Conservation (phyloP, 2,113 vertebrate genomes). For the Peromyscus leucopus region DNA sequence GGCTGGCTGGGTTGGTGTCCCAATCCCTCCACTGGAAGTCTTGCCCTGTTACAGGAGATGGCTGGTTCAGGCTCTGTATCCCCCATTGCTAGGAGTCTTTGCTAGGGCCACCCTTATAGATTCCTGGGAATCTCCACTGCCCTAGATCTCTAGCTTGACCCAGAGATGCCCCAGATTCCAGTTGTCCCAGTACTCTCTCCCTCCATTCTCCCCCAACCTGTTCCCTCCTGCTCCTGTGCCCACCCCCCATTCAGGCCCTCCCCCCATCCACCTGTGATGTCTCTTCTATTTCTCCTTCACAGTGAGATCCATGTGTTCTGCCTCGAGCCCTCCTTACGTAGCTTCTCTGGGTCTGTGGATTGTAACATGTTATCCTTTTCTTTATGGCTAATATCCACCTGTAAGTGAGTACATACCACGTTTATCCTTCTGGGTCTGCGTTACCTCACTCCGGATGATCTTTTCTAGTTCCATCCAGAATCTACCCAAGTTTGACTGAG, state of each 20-base stretch:
- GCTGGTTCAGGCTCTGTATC: not conserved
- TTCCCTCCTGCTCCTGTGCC: not conserved
- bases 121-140: not conserved
- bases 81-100: too few species aligned
- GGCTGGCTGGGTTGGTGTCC: not conserved
- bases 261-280: too few species aligned
- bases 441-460: not conserved
- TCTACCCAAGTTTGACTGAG: not conserved
- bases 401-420: not conserved
- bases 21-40: not conserved
- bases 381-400: not conserved
- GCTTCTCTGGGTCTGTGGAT: not conserved
- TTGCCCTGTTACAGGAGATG: not conserved
- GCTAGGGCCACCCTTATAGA: too few species aligned
- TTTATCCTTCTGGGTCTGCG: not conserved
- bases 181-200: not conserved
- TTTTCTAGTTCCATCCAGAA: not conserved
- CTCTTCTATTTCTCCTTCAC: too few species aligned
- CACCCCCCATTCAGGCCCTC: not conserved
- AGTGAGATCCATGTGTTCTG: not conserved
- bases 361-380: not conserved
- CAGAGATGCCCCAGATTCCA: not conserved
- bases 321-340: not conserved
- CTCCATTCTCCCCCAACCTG: not conserved
- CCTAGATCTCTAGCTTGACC: not conserved